phyloP scores from a whole-genome alignment of 2,797 vertebrate genomes.

The Eleutherodactylus coqui region DNA sequence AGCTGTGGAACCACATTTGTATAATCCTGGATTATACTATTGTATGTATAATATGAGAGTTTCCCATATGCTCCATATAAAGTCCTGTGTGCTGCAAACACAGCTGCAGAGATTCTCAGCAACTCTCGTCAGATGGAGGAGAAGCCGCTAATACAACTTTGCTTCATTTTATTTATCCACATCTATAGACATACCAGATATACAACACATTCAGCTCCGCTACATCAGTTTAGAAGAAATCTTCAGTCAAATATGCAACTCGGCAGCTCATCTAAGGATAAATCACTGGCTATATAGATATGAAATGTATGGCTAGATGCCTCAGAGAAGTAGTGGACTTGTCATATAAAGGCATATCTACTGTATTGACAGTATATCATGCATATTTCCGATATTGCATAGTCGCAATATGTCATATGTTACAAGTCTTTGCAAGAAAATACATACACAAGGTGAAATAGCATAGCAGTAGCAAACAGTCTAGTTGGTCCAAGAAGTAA shows the following conservation, averaged over 20 bases:
- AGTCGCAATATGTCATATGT: too few relatives aligned
- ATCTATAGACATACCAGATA: neutral
- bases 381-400: too few relatives aligned
- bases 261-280: neutral
- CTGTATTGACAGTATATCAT: neutral
- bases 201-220: neutral
- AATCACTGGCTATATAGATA: neutral
- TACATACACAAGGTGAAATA: too few relatives aligned
- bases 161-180: neutral
- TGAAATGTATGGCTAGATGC: neutral
- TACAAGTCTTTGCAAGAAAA: too few relatives aligned
- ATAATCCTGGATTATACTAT: conserved; percentile 5
- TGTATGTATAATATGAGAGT: neutral
- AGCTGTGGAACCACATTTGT: neutral
- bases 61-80: neutral
- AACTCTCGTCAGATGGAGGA: neutral
- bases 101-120: conserved; percentile 34
- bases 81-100: neutral
- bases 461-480: too few relatives aligned
- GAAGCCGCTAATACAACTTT: neutral
- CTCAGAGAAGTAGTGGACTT: neutral
- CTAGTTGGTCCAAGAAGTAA: neutral
- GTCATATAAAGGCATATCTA: too few relatives aligned
- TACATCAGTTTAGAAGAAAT: neutral
- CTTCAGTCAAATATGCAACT: neutral